A percentile compares a stretch with the other conserved stretches of the same genome.
Evolutionary conservation across 2,888 invertebrate genomes (phyloP).

Genomic region (Chromoteleia sp.): DNA sequence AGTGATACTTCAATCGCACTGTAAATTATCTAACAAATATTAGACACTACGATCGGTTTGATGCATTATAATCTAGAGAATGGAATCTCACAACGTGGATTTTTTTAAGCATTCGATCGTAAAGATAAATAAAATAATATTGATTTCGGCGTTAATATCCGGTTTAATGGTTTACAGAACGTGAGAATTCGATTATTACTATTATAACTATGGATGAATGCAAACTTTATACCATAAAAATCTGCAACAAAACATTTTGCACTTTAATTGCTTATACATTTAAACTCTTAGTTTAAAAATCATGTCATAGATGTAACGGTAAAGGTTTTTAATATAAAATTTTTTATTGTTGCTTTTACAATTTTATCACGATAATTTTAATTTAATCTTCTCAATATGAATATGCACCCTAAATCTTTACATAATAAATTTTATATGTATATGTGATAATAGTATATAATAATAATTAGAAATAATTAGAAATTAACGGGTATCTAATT

Average conservation of each 20-base stretch:
- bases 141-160: background rate
- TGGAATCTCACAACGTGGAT: conserved; percentile 3
- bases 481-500: too few relatives aligned
- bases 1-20: conserved; percentile 25
- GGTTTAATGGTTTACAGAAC: background rate
- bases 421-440: too few relatives aligned
- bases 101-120: conserved; percentile 10
- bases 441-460: too few relatives aligned
- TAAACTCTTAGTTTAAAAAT: too few relatives aligned
- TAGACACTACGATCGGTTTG: conserved; percentile 8
- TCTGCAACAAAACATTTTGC: background rate
- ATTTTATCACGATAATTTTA: too few relatives aligned
- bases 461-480: too few relatives aligned
- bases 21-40: conserved; percentile 32
- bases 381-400: too few relatives aligned
- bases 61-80: conserved; percentile 3
- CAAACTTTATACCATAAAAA: background rate
- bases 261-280: too few relatives aligned
- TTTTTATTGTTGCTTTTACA: too few relatives aligned
- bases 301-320: too few relatives aligned
- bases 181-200: background rate
- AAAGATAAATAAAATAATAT: conserved; percentile 4
- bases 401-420: too few relatives aligned
- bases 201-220: conserved; percentile 3
- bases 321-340: too few relatives aligned